These are phyloP conservation scores for Drosophila sproati DNA, from an alignment of 1,140 invertebrate genomes.

Conservation along the genomic window DNA sequence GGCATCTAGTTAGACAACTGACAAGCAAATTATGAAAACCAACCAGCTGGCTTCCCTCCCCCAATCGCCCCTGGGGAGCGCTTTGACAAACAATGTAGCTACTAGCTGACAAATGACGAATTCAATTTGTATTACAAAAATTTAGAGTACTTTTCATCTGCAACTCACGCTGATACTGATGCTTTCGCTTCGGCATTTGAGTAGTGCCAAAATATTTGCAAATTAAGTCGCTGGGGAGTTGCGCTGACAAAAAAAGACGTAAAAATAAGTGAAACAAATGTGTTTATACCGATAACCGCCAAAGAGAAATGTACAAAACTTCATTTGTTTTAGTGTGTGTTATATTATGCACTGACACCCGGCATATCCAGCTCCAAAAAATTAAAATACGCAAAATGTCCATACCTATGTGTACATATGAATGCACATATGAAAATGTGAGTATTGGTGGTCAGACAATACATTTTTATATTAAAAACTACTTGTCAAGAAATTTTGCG, in stretches of 20 bases:
- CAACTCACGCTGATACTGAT: not conserved
- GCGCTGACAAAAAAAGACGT: not conserved
- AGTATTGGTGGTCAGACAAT: conserved; percentile 10
- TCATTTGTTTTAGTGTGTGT: conserved; percentile 9
- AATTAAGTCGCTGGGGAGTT: conserved; percentile 71
- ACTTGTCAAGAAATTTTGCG: conserved; percentile 19
- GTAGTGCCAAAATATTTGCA: conserved; percentile 73
- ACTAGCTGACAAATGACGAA: conserved; percentile 48
- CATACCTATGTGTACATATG: not conserved
- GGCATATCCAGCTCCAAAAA: not conserved
- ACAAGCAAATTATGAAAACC: conserved; percentile 47
- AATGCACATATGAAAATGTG: not conserved
- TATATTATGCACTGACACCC: not conserved
- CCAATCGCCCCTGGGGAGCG: conserved; percentile 16
- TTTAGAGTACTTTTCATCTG: conserved; percentile 10
- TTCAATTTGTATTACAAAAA: conserved; percentile 47
- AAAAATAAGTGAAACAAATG: conserved; percentile 1
- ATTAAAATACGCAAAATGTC: not conserved
- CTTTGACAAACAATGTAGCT: conserved; percentile 43
- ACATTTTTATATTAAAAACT: conserved; percentile 38
- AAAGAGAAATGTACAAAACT: not conserved
- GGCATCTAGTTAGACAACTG: not conserved
- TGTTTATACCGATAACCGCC: not conserved
- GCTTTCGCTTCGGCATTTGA: conserved; percentile 34
- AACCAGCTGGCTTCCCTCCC: conserved; percentile 3